Evolutionary conservation across 2,888 invertebrate species (phyloP), one percentile per base, ranked within the genome.

Genomic region (Orthonychiurus folsomi): DNA sequence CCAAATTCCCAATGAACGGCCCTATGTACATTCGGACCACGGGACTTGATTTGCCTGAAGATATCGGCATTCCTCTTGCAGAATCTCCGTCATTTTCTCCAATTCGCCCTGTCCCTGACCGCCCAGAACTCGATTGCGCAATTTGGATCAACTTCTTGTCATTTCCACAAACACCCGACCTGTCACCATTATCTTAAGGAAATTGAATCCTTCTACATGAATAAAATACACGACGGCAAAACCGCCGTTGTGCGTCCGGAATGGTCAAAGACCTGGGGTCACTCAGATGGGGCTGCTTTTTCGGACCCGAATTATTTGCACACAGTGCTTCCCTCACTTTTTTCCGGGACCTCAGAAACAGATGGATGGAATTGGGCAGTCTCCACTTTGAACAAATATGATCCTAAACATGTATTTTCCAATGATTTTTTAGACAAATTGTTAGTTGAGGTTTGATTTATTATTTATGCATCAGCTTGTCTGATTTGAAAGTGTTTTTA

Each of bases 241-340:
- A 58, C 50, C 9, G 60, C 60, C 12, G 5, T 65, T 37, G 59
- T 61, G 15, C 2, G 65, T 15, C 65, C 65, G 18, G 65, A 65
- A 26, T 65, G 65, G 65, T 57, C 62, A 2, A 65, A 65, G 37
- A 60, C 59, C 0, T 65, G 59, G 59, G 65, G 52, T 1, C 63
- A 53, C 55, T 56, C 56, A 3, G 60, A 62, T 28, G 21, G 20
- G 2, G 3, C 59, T 1, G 53, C 56, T 1, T 62, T 59, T 55
- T 52, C 59, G 5, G 62, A 64, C 24, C 25, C 53, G 15, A 60
- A 55, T 24, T n/a, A 62, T n/a, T 25, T 64, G 5, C 20, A 27
- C 12, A 60, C 56, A n/a, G 56, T 62, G 2, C 56, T 64, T n/a
- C 64, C 64, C 1, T 27, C 28, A 23, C 24, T 56, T 1, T 64